Evolutionary conservation across 2,888 invertebrate genomes (phyloP), one percentile per base, ranked within the genome.

Genomic region (Aspidapion aeneum): DNA sequence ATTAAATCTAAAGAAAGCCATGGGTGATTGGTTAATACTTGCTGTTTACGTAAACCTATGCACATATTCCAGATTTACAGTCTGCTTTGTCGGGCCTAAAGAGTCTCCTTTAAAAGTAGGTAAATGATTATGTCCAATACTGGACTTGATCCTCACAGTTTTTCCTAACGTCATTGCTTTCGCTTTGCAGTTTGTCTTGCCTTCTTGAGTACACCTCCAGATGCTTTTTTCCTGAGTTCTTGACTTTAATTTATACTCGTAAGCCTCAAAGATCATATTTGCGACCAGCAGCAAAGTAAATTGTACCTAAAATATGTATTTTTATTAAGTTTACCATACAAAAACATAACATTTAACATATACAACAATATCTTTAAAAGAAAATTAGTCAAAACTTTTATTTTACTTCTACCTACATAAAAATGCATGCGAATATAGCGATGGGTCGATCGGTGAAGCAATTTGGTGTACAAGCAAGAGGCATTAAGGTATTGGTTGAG

Each of bases 231-330:
- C 50, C 18, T 3, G 17, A n/a, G n/a, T 16, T 17, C 60, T 54
- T 1, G 18, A 21, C 21, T 56, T 17, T 2, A 63, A 20, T 18
- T 18, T 19, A 21, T 64, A 69, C 22, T 64, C 65, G 58, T 66
- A 66, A 18, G 62, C 52, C 18, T 68, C 60, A 17, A 68, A 19
- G 20, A 70, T 57, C 51, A 70, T 69, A 60, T 49, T 69, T 69
- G 9, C 60, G 48, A 7, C 67, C 69, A 2, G 61, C 21, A 1
- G 57, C 48, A 21, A 69, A 63, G 35, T 69, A 66, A 1, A 69
- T 57, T 1, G 55, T 55, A 21, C 57, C 69, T 70, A 66, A 63
- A 71, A 70, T 48, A 17, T 9, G 35, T 35, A n/a, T n/a, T n/a
- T n/a, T n/a, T n/a, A n/a, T n/a, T n/a, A n/a, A n/a, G n/a, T n/a